Evolutionary conservation across 2,888 invertebrate genomes (phyloP).

Genomic region (Crematogaster levior): DNA sequence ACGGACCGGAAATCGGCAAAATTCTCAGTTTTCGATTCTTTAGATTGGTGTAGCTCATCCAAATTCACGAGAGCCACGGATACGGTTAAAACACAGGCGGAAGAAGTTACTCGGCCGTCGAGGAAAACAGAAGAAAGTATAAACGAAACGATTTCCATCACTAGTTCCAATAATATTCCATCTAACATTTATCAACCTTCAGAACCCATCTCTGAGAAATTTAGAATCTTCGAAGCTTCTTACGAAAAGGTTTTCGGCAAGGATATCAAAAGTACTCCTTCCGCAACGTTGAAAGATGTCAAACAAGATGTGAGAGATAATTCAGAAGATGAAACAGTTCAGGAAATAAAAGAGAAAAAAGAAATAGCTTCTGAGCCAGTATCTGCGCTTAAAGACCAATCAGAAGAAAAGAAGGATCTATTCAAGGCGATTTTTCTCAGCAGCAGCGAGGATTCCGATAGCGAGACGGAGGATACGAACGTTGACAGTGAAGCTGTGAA

Average conservation of each 20-base stretch:
- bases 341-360: conserved; percentile 1
- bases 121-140: background rate
- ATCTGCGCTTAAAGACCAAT: conserved; percentile 54
- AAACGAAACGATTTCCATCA: background rate
- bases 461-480: conserved; percentile 83
- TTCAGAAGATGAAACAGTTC: background rate
- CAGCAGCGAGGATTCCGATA: conserved; percentile 90
- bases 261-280: conserved; percentile 54
- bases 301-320: conserved; percentile 23
- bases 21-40: conserved; percentile 92
- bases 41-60: conserved; percentile 87
- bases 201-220: conserved; percentile 70
- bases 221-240: conserved; percentile 75
- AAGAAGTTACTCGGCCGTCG: background rate
- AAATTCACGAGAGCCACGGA: conserved; percentile 84
- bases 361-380: background rate
- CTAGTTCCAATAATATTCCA: background rate
- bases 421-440: conserved; percentile 96
- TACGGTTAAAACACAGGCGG: conserved; percentile 15
- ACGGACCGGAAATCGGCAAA: conserved; percentile 89
- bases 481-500: conserved; percentile 78
- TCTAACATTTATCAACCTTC: conserved; percentile 27
- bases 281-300: background rate
- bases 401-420: conserved; percentile 90
- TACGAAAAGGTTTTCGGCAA: conserved; percentile 80